A percentile compares a stretch with the other conserved stretches of the same genome.
Conservation (phyloP, 2,888 invertebrate genomes). For the Silvanus unidentatus region DNA sequence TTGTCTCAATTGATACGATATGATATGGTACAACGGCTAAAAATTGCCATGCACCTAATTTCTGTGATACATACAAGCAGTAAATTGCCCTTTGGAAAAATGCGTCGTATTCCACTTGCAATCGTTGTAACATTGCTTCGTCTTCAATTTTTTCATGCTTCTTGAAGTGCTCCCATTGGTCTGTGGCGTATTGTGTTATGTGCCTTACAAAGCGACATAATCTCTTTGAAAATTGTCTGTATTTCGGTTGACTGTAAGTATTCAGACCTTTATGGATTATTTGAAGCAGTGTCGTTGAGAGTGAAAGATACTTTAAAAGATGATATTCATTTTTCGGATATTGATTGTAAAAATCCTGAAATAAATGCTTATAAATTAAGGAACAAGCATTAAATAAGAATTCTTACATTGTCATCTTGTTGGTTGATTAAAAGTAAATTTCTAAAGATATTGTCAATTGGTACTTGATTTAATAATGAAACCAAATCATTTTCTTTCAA, state of each 20-base stretch:
- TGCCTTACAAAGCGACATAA: constrained; percentile 64
- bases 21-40: constrained; percentile 68
- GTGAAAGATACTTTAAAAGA: constrained; percentile 62
- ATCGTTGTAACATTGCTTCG: constrained; percentile 49
- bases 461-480: constrained; percentile 68
- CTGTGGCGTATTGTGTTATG: constrained; percentile 66
- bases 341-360: constrained; percentile 48
- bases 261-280: constrained; percentile 60
- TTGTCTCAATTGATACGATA: constrained; percentile 51
- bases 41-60: constrained; percentile 76
- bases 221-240: constrained; percentile 64
- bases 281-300: constrained; percentile 59
- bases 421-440: constrained; percentile 42
- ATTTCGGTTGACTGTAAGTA: constrained; percentile 60
- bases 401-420: background rate
- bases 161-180: constrained; percentile 58
- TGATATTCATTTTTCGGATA: constrained; percentile 54
- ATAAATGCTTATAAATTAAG: constrained; percentile 9
- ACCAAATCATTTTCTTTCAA: constrained; percentile 73
- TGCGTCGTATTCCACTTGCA: constrained; percentile 68
- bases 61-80: constrained; percentile 64
- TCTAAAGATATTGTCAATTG: constrained; percentile 62
- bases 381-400: too few species aligned
- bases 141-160: constrained; percentile 43
- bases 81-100: constrained; percentile 64